phyloP scores from a whole-genome alignment of 1,140 invertebrate genomes.

The Macrocentrus cingulum region DNA sequence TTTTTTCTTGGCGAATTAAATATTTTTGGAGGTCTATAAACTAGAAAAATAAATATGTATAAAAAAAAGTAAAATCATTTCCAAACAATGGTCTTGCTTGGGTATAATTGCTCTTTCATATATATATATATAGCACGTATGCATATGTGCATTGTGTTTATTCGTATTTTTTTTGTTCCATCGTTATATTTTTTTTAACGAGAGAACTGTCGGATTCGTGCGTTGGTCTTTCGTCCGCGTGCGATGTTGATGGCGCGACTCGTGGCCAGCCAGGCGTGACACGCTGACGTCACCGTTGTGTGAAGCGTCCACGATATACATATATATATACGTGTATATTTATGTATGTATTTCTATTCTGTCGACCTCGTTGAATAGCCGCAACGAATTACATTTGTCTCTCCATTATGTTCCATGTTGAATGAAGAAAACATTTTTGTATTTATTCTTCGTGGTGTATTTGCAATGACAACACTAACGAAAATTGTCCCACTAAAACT shows the following conservation, averaged over 20 bases:
- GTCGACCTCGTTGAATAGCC: constrained; percentile 26
- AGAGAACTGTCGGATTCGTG: constrained; percentile 27
- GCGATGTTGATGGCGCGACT: constrained; percentile 51
- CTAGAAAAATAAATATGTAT: too few relatives aligned
- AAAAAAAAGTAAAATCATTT: constrained; percentile 12
- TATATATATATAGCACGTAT: constrained; percentile 10
- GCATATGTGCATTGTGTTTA: neutral
- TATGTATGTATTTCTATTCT: too few relatives aligned
- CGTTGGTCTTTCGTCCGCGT: constrained; percentile 34
- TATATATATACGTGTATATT: neutral
- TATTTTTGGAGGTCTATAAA: too few relatives aligned
- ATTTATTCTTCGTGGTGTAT: too few relatives aligned
- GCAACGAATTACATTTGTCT: too few relatives aligned
- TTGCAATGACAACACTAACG: too few relatives aligned
- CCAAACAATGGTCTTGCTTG: constrained; percentile 18
- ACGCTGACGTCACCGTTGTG: constrained; percentile 53
- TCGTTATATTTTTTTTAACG: constrained; percentile 21
- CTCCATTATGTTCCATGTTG: too few relatives aligned
- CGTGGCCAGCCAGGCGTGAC: constrained; percentile 54
- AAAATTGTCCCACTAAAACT: too few relatives aligned
- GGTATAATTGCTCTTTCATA: constrained; percentile 27
- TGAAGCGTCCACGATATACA: constrained; percentile 9
- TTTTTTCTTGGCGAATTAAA: too few relatives aligned
- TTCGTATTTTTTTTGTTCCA: constrained; percentile 19
- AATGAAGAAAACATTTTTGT: too few relatives aligned